These are phyloP conservation scores for Tragopan temminckii DNA, from an alignment of 2,797 vertebrate species.

Conservation along the genomic window DNA sequence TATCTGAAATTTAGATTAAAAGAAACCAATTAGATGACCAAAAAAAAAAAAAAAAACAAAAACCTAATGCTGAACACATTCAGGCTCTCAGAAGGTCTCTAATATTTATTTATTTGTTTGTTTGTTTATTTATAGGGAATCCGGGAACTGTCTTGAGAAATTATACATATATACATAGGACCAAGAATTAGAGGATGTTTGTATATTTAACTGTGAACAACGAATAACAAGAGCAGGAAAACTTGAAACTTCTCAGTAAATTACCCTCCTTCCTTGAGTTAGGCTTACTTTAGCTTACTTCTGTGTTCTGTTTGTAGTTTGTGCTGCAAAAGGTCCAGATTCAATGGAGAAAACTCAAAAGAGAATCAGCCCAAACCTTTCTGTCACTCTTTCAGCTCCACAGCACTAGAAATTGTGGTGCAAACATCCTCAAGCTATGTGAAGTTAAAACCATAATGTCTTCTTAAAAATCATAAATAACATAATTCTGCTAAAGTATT, in stretches of 20 bases:
- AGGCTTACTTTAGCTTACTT: not conserved
- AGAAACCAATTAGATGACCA: not conserved
- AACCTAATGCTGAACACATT: not conserved
- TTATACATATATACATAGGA: not conserved
- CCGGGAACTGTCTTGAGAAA: not conserved
- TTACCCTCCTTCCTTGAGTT: not conserved
- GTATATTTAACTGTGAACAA: not conserved
- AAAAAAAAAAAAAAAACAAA: fast-evolving
- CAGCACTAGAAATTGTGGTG: not conserved
- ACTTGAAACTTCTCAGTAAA: not conserved
- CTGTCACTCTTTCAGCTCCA: not conserved
- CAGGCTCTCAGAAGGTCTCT: not conserved
- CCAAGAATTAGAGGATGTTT: not conserved
- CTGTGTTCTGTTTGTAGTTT: not conserved
- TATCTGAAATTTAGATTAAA: not conserved
- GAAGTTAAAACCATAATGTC: not conserved
- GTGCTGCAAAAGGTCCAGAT: not conserved
- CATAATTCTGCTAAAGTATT: not conserved
- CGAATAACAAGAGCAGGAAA: not conserved
- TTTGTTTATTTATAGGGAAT: not conserved
- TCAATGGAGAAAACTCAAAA: not conserved
- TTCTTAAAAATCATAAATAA: not conserved
- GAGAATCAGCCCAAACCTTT: not conserved
- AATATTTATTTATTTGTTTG: no score
- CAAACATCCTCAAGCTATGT: not conserved